A percentile compares a stretch with the other conserved stretches of the same genome.
Conservation (phyloP, 2,888 invertebrate species). For the Pantelozetes paolii region DNA sequence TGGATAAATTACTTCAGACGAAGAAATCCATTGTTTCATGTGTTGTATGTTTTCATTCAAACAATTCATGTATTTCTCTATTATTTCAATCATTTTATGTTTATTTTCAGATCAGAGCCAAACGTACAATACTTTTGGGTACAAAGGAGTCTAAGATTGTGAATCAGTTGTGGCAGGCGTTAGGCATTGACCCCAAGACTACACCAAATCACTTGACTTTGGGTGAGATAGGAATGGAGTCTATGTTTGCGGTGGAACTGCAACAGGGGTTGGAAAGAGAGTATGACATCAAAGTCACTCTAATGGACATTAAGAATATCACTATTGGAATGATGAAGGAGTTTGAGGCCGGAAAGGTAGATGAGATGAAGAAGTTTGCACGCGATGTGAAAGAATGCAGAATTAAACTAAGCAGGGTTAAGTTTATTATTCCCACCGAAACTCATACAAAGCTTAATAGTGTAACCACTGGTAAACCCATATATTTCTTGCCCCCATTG, state of each 20-base stretch:
- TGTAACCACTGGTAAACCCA: slow-evolving; percentile 49
- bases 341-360: slow-evolving; percentile 10
- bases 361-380: background rate
- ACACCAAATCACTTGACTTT: slow-evolving; percentile 60
- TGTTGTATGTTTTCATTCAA: slow-evolving; percentile 21
- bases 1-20: slow-evolving; percentile 84
- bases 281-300: slow-evolving; percentile 16
- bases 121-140: background rate
- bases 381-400: background rate
- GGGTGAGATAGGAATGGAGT: slow-evolving; percentile 96
- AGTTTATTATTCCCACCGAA: slow-evolving; percentile 59
- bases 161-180: slow-evolving; percentile 16
- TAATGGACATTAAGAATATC: slow-evolving; percentile 4
- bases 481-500: slow-evolving; percentile 71
- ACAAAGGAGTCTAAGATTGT: slow-evolving; percentile 1
- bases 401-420: slow-evolving; percentile 49
- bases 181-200: slow-evolving; percentile 33
- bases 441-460: slow-evolving; percentile 63
- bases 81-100: too few species aligned
- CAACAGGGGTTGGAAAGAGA: slow-evolving; percentile 14
- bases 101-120: background rate
- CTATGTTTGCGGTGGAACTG: slow-evolving; percentile 65
- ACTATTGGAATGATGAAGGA: slow-evolving; percentile 22
- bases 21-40: slow-evolving; percentile 74
- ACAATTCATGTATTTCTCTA: too few species aligned